phyloP scores from a whole-genome alignment of 1,140 invertebrate species.

The Panagrolaimus sp. region DNA sequence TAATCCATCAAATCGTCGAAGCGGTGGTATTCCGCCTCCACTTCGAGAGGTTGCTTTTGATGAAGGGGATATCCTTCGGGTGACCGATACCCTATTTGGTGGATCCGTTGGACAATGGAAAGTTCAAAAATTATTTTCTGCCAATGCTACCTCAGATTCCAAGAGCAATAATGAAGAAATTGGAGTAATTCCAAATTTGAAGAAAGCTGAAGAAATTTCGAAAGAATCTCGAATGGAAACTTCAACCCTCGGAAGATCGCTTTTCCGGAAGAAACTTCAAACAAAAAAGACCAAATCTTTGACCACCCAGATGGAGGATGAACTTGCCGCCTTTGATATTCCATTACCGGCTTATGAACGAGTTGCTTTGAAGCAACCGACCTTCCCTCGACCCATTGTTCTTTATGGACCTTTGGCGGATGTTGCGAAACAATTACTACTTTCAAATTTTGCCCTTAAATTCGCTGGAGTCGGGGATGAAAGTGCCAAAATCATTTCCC shows the following conservation, averaged over 20 bases:
- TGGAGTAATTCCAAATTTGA: slow-evolving; percentile 91
- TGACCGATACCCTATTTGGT: slow-evolving; percentile 89
- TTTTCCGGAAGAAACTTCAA: slow-evolving; percentile 61
- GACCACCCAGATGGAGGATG: slow-evolving; percentile 55
- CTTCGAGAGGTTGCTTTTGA: slow-evolving; percentile 82
- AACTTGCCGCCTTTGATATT: slow-evolving; percentile 71
- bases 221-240: slow-evolving; percentile 28
- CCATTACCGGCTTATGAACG: slow-evolving; percentile 96
- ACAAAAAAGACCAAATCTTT: slow-evolving; percentile 70
- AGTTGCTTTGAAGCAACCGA: slow-evolving; percentile 73
- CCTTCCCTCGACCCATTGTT: slow-evolving; percentile 77
- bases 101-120: slow-evolving; percentile 95
- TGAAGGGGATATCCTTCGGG: slow-evolving; percentile 90
- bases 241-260: slow-evolving; percentile 46
- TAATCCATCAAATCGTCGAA: neutral
- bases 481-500: neutral
- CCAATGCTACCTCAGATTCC: slow-evolving; percentile 78
- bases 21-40: slow-evolving; percentile 69
- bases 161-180: slow-evolving; percentile 78
- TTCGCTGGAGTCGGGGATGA: slow-evolving; percentile 74
- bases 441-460: slow-evolving; percentile 82
- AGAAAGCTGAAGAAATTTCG: slow-evolving; percentile 41
- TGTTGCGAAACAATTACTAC: slow-evolving; percentile 78
- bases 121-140: slow-evolving; percentile 67
- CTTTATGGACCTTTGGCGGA: slow-evolving; percentile 90